Evolutionary conservation across 1,140 invertebrate genomes (phyloP), one percentile per base, ranked within the genome.

Genomic region (Lasaia peninsularis): DNA sequence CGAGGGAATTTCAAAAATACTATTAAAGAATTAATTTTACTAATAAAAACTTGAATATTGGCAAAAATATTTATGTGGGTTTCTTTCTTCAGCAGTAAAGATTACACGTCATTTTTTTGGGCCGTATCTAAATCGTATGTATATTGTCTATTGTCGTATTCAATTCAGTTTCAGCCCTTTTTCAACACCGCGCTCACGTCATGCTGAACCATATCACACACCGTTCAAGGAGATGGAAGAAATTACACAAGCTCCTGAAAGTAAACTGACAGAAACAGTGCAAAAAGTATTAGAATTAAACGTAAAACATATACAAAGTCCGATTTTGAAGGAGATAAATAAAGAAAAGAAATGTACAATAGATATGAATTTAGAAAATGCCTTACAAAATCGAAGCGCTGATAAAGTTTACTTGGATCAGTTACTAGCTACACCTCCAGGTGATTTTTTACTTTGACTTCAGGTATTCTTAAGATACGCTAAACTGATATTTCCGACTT

Each of bases 331-430:
- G 2, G 20, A 60, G 6, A n/a, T 28, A 50, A 34, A 12, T 21
- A 34, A 58, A 31, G 48, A 60, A 31, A 54, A 52, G 31, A 65
- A 67, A 54, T 80, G 77, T 59, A 63, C 59, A 33, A 84, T 87
- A 58, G 81, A 87, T 60, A 71, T 58, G 32, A 87, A 84, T 58
- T 63, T 87, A 37, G 75, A 82, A 51, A 70, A 71, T 49, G 81
- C 79, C 1, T 67, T 86, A 52, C 72, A 67, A 60, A 67, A 85
- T 67, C 62, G 69, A 18, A 54, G 65, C 21, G 69, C 65, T 59
- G 55, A 71, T 10, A 73, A 80, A 35, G 65, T 76, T 40, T 71
- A 60, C 14, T 69, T 87, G 24, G 71, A 79, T 16, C 69, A 74
- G 21, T 32, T 86, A 56, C 60, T 86, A 14, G 63, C 68, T 21